Base-by-base conservation (phyloP, 2,113 vertebrate species). In the Dinomys branickii region DNA sequence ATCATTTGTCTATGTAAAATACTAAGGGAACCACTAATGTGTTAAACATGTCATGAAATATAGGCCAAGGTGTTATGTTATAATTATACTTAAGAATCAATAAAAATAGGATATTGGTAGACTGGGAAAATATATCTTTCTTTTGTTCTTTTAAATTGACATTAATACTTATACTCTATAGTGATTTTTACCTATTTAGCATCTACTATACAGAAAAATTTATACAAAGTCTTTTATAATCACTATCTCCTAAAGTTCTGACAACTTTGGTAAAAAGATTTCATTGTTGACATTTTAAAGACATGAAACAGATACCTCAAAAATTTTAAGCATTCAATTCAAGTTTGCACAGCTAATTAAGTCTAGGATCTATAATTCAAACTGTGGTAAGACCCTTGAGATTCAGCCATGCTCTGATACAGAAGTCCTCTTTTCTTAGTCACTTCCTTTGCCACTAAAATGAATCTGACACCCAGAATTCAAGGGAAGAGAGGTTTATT, bases 281-380 rank as follows among this genome's bases (percentile, higher is more conserved):
- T 38, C 41, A 92, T 44, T 86, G 22, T 94, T 87, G 59, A 71
- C 82, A 87, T 52, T 94, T 78, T 69, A 50, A 91, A 94, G 28
- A 59, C n/a, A 63, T n/a, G 13, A 95, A 82, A 91, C 16, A 75
- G 28, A 93, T 85, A 4, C 20, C 65, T 14, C 81, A 44, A 28
- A 67, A 26, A 91, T 85, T 94, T 90, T 85, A 85, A 67, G 8
- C 35, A 17, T 58, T 91, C 33, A 77, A 28, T 52, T 93, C 16
- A 88, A 91, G 20, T 22, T 85, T 77, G n/a, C n/a, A 69, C 5
- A 63, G 30, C 30, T 75, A 9, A 16, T n/a, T 50, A 75, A 87
- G 5, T 67, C 19, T 88, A 67, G 56, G 35, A 80, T 73, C 2
- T 73, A 81, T 63, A 84, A 19, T 73, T 94, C 17, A 85, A 56